Conservation (phyloP, 2,113 vertebrate species). For the Corapipo altera region DNA sequence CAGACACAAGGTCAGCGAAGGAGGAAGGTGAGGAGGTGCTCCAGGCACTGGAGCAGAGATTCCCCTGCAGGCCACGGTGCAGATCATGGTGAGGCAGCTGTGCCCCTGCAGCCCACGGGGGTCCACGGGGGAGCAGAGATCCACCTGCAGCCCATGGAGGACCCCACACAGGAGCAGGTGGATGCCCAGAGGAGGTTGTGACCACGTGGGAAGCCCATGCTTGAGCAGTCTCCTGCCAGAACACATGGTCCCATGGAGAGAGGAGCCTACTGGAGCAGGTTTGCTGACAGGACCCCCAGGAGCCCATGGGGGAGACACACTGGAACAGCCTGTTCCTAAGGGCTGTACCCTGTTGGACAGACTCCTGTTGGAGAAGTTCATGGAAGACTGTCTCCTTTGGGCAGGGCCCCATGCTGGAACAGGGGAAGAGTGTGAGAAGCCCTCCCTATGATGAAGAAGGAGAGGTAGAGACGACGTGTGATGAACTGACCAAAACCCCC, state of each 20-base stretch:
- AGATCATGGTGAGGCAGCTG: not conserved
- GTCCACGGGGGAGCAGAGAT: not conserved
- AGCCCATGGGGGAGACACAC: accelerated
- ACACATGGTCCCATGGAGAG: accelerated
- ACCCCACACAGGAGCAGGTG: not conserved
- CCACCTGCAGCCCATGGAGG: not conserved
- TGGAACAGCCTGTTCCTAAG: not conserved
- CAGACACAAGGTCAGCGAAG: not conserved
- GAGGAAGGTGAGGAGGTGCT: not conserved
- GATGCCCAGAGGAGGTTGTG: not conserved
- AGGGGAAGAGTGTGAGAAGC: not conserved
- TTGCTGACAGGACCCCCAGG: not conserved
- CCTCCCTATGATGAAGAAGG: not conserved
- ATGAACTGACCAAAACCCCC: not conserved
- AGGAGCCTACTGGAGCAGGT: not conserved
- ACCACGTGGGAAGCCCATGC: accelerated
- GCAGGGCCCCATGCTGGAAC: not conserved
- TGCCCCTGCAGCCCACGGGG: not conserved
- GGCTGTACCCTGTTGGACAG: not conserved
- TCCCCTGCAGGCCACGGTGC: not conserved
- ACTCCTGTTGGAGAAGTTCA: not conserved
- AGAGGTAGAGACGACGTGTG: accelerated
- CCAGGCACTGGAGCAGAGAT: not conserved
- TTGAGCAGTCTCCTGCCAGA: not conserved
- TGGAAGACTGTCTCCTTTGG: not conserved